These are phyloP conservation scores for Phoebastria nigripes DNA, from an alignment of 2,797 vertebrate genomes.

Conservation along the genomic window DNA sequence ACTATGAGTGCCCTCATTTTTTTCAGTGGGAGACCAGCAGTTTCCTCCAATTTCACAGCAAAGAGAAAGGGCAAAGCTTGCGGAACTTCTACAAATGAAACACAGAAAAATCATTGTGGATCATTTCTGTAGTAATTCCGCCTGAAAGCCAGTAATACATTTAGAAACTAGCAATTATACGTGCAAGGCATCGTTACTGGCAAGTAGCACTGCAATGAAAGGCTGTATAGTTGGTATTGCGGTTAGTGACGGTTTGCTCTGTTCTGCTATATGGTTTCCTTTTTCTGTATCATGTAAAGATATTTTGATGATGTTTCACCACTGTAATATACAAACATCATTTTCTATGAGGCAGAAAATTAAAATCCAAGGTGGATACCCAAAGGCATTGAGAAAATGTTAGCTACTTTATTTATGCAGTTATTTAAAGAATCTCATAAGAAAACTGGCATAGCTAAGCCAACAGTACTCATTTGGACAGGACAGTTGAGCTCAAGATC, in stretches of 20 bases:
- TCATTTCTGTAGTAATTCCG: constrained; percentile 17
- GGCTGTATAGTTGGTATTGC: constrained; percentile 5
- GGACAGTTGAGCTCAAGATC: not conserved
- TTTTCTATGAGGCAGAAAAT: constrained; percentile 52
- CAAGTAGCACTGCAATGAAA: constrained; percentile 12
- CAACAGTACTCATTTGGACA: constrained; percentile 3
- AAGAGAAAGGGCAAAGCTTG: not conserved
- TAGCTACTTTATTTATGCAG: constrained; percentile 52
- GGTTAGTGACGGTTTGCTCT: constrained; percentile 27
- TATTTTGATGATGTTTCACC: constrained; percentile 38
- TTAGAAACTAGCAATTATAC: constrained; percentile 23
- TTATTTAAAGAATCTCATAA: constrained; percentile 30
- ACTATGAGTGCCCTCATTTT: not conserved
- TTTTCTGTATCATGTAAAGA: not conserved
- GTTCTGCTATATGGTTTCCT: constrained; percentile 39
- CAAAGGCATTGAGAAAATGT: constrained; percentile 52
- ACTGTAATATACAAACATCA: constrained; percentile 24
- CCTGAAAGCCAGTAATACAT: constrained; percentile 22
- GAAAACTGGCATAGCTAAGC: constrained; percentile 6
- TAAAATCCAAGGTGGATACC: constrained; percentile 58
- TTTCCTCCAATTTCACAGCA: not conserved
- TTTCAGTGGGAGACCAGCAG: not conserved
- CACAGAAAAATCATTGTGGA: not conserved
- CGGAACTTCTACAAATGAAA: not conserved
- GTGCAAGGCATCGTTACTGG: not conserved